A percentile compares a stretch with the other conserved stretches of the same genome.
phyloP scores from a whole-genome alignment of 1,140 invertebrate species.

The Drosophila pseudoobscura region DNA sequence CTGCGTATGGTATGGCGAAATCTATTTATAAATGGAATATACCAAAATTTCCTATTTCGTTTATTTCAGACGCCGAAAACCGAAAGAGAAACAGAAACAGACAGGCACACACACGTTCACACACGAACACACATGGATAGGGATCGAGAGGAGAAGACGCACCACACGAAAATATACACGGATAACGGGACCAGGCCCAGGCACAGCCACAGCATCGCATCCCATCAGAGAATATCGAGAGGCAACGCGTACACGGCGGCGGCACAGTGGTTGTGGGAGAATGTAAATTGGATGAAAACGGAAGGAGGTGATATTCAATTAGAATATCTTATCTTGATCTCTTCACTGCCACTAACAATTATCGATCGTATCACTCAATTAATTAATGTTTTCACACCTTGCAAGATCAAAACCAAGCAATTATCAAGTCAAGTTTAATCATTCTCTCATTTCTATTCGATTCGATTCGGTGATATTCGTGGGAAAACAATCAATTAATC shows the following conservation, averaged over 20 bases:
- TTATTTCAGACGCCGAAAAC: constrained; percentile 67
- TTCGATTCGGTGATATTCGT: constrained; percentile 18
- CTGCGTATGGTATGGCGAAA: constrained; percentile 78
- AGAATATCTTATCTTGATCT: too few species aligned
- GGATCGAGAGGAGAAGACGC: constrained; percentile 35
- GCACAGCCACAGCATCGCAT: constrained; percentile 28
- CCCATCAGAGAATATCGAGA: constrained; percentile 57
- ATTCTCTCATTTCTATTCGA: neutral
- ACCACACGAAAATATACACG: constrained; percentile 59
- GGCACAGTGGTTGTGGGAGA: constrained; percentile 46
- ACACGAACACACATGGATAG: constrained; percentile 13
- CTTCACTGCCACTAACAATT: constrained; percentile 36
- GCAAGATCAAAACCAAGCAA: constrained; percentile 10
- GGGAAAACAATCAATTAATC: constrained; percentile 46
- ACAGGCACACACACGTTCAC: constrained; percentile 18
- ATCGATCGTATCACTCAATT: constrained; percentile 32
- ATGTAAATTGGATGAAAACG: neutral
- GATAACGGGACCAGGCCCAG: constrained; percentile 44
- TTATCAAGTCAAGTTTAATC: constrained; percentile 27
- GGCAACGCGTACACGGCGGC: constrained; percentile 63
- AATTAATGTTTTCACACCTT: constrained; percentile 31
- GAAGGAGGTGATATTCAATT: too few species aligned
- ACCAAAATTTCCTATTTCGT: constrained; percentile 82
- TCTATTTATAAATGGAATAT: constrained; percentile 78
- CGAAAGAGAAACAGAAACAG: constrained; percentile 17